Conservation (phyloP, 2,888 invertebrate genomes). For the Anarsia innoxiella region DNA sequence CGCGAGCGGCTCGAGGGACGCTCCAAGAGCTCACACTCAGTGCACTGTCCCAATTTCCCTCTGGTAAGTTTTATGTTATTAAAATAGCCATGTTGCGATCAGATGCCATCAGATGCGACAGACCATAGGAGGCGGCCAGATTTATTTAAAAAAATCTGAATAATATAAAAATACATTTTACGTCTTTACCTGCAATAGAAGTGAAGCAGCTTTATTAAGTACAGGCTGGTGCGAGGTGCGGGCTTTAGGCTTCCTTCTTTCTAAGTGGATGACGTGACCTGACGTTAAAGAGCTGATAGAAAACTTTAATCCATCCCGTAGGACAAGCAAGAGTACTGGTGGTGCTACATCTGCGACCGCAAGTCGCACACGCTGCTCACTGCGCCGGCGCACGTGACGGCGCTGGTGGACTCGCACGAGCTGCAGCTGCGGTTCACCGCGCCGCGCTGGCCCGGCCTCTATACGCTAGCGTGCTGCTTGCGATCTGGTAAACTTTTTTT, state of each 20-base stretch:
- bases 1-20: constrained; percentile 94
- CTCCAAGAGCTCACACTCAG: constrained; percentile 95
- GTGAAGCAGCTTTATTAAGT: no score
- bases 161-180: no score
- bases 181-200: no score
- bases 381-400: constrained; percentile 94
- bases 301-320: no score
- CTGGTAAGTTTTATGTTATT: constrained; percentile 81
- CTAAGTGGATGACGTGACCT: no score
- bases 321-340: constrained; percentile 98
- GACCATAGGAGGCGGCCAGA: no score
- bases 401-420: constrained; percentile 91
- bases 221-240: no score
- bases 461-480: constrained; percentile 93
- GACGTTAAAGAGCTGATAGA: no score
- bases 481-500: constrained; percentile 86
- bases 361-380: constrained; percentile 94
- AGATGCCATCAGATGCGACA: no score
- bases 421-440: constrained; percentile 97
- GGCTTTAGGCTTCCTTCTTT: no score
- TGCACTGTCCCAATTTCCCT: constrained; percentile 97
- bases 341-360: constrained; percentile 98
- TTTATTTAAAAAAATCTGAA: no score
- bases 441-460: constrained; percentile 93
- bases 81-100: no score